These are phyloP conservation scores for Polylopha cassiicola DNA, from an alignment of 2,888 invertebrate species.

Conservation along the genomic window DNA sequence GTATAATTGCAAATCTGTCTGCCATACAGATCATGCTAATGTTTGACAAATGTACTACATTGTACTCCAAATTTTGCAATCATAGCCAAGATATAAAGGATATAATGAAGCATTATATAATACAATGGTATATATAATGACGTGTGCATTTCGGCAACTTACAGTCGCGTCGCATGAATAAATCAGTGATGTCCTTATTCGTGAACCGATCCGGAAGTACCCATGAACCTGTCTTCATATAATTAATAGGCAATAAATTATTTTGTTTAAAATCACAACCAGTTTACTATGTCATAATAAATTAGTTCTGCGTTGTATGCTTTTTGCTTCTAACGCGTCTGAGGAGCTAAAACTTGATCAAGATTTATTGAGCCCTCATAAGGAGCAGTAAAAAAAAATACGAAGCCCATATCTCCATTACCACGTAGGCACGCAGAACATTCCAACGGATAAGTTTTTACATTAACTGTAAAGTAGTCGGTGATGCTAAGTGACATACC, in stretches of 20 bases:
- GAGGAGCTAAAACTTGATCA: slow-evolving; percentile 28
- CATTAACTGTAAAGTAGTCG: slow-evolving; percentile 9
- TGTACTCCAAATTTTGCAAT: slow-evolving; percentile 14
- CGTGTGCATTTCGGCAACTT: slow-evolving; percentile 14
- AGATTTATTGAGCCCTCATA: slow-evolving; percentile 31
- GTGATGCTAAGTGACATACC: too few species aligned
- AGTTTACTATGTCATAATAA: slow-evolving; percentile 26
- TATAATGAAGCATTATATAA: slow-evolving; percentile 14
- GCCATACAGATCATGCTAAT: slow-evolving; percentile 41
- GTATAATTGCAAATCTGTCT: slow-evolving; percentile 41
- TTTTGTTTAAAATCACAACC: slow-evolving; percentile 11
- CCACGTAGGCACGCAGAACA: slow-evolving; percentile 16
- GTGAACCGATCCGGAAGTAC: too few species aligned
- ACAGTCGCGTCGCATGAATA: slow-evolving; percentile 14
- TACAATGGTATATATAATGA: slow-evolving; percentile 18
- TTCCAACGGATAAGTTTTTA: slow-evolving; percentile 22
- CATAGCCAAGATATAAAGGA: slow-evolving; percentile 20
- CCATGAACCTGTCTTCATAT: too few species aligned
- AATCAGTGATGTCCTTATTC: too few species aligned
- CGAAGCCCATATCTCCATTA: slow-evolving; percentile 18
- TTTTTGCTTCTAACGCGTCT: slow-evolving; percentile 32
- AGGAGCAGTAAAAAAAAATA: slow-evolving; percentile 24
- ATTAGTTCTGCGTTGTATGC: slow-evolving; percentile 24
- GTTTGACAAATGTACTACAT: slow-evolving; percentile 35
- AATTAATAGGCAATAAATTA: slow-evolving; percentile 5